phyloP scores from a whole-genome alignment of 2,797 vertebrate genomes.

The Acipenser transmontanus region DNA sequence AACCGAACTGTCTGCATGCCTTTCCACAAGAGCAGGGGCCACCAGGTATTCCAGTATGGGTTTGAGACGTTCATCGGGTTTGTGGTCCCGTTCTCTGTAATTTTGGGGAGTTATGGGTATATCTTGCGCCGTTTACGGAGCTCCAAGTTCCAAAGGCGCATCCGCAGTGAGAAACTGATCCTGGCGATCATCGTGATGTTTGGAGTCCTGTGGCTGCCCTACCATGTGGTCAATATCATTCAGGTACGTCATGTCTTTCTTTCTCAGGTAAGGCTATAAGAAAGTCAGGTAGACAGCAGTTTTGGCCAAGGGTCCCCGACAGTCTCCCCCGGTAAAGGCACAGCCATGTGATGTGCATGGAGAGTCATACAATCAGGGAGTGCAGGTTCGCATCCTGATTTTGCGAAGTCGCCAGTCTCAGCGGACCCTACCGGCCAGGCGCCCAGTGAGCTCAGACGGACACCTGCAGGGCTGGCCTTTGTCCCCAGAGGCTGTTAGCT shows the following conservation, averaged over 20 bases:
- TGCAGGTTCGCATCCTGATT: too few species aligned
- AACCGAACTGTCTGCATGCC: conserved; percentile 46
- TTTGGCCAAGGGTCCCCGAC: too few species aligned
- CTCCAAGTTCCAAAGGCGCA: conserved; percentile 56
- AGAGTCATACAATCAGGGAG: too few species aligned
- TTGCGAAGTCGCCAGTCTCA: too few species aligned
- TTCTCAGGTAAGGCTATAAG: too few species aligned
- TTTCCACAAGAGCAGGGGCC: conserved; percentile 33
- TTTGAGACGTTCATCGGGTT: conserved; percentile 73
- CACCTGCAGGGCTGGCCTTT: too few species aligned
- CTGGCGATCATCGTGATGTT: conserved; percentile 76
- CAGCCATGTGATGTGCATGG: too few species aligned
- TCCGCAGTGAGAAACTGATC: conserved; percentile 76
- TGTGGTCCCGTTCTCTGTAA: conserved; percentile 67
- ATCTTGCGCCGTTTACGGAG: conserved; percentile 64
- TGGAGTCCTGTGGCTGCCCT: conserved; percentile 77
- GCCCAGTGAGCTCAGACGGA: too few species aligned
- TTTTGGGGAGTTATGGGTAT: conserved; percentile 68
- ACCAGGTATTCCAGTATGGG: conserved; percentile 64
- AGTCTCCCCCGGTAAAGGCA: too few species aligned
- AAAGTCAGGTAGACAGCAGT: too few species aligned
- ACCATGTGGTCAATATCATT: conserved; percentile 72
- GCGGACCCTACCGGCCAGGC: too few species aligned
- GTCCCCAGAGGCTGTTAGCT: too few species aligned
- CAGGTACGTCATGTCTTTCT: conserved; percentile 47